A percentile compares a stretch with the other conserved stretches of the same genome.
These are phyloP conservation scores for Grallaria varia DNA, from an alignment of 2,113 vertebrate species.

Conservation along the genomic window DNA sequence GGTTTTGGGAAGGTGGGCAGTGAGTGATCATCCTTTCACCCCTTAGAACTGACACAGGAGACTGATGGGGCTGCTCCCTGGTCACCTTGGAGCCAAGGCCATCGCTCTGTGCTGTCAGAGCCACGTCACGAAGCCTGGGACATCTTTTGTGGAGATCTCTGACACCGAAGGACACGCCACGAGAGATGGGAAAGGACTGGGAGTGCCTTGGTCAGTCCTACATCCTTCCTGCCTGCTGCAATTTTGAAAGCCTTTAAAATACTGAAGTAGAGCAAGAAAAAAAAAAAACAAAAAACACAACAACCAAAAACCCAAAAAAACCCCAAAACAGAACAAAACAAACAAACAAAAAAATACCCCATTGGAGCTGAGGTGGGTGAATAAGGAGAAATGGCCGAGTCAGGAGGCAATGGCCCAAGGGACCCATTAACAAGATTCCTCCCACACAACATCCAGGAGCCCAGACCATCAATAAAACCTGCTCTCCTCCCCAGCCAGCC, in stretches of 20 bases:
- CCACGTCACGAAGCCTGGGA: neutral
- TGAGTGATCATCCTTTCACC: neutral
- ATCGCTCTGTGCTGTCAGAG: neutral
- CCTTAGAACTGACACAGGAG: neutral
- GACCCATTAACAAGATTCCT: conserved; percentile 37
- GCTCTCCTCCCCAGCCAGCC: neutral
- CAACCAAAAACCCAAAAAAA: neutral
- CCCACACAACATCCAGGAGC: conserved; percentile 24
- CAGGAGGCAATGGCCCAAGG: conserved; percentile 16
- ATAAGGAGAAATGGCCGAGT: conserved; percentile 14
- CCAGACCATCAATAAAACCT: conserved; percentile 51
- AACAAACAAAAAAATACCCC: neutral
- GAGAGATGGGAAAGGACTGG: neutral
- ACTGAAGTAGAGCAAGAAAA: neutral
- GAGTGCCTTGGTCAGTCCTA: neutral
- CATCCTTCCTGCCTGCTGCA: neutral
- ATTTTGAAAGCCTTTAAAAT: neutral
- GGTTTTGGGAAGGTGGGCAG: neutral
- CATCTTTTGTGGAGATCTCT: neutral
- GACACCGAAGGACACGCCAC: rapidly evolving
- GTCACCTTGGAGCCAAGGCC: conserved; percentile 15
- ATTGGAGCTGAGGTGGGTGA: rapidly evolving
- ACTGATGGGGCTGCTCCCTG: neutral
- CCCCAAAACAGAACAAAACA: no score
- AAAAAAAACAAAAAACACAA: no score